A percentile compares a stretch with the other conserved stretches of the same genome.
phyloP scores from a whole-genome alignment of 2,888 invertebrate genomes.

The Alloplasta piceator region DNA sequence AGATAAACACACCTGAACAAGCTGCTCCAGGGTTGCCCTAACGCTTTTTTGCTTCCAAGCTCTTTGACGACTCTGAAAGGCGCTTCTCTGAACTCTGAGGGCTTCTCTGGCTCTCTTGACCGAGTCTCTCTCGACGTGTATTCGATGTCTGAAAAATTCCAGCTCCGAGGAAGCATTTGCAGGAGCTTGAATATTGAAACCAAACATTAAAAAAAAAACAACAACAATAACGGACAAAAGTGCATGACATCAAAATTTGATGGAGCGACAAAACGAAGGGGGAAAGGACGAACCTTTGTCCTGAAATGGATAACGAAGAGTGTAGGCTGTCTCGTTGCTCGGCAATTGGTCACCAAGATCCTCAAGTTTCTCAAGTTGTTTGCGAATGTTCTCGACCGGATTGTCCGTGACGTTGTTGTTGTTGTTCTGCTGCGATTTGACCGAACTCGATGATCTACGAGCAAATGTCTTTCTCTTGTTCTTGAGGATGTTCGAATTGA shows the following conservation, averaged over 20 bases:
- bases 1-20: constrained; percentile 83
- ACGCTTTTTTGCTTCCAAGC: constrained; percentile 85
- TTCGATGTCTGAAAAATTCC: constrained; percentile 93
- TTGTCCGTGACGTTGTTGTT: constrained; percentile 78
- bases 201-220: constrained; percentile 31
- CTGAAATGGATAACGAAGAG: constrained; percentile 91
- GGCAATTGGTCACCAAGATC: constrained; percentile 93
- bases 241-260: background rate
- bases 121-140: constrained; percentile 91
- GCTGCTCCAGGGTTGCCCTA: constrained; percentile 84
- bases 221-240: background rate
- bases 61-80: constrained; percentile 87
- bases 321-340: constrained; percentile 89
- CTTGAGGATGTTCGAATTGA: constrained; percentile 77
- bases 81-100: constrained; percentile 87
- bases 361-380: constrained; percentile 91
- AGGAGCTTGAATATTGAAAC: constrained; percentile 72
- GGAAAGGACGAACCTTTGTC: constrained; percentile 86
- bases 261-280: constrained; percentile 5
- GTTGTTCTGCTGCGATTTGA: constrained; percentile 72
- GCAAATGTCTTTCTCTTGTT: constrained; percentile 75
- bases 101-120: constrained; percentile 93
- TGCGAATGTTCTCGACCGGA: constrained; percentile 91
- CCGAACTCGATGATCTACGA: constrained; percentile 81
- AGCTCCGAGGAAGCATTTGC: constrained; percentile 86